phyloP scores from a whole-genome alignment of 2,888 invertebrate species.

The Mycalesis mineus region DNA sequence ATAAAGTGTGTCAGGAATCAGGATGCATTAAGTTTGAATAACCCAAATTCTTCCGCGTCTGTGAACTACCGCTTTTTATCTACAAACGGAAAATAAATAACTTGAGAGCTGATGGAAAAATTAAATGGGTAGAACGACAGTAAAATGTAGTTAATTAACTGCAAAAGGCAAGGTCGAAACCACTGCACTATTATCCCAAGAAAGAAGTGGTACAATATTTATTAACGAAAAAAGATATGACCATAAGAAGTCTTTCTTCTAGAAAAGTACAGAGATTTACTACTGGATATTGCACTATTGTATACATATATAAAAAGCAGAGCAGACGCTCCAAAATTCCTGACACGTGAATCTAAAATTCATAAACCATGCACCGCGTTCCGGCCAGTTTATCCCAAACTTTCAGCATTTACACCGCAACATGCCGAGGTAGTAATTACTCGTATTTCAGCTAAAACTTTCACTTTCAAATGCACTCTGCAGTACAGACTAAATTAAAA shows the following conservation, averaged over 20 bases:
- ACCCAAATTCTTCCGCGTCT: conserved; percentile 19
- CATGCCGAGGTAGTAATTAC: neutral
- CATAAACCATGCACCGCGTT: neutral
- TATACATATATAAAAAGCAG: too few species aligned
- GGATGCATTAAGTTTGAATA: conserved; percentile 22
- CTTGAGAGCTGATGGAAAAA: neutral
- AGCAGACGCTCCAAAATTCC: neutral
- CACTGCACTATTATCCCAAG: too few species aligned
- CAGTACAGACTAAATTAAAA: too few species aligned
- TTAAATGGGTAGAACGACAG: too few species aligned
- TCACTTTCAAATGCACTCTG: too few species aligned
- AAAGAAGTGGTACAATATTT: too few species aligned
- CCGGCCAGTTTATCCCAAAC: neutral
- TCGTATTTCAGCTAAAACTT: neutral
- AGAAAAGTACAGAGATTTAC: too few species aligned
- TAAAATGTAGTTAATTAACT: too few species aligned
- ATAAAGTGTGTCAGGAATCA: conserved; percentile 15
- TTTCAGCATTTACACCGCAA: neutral
- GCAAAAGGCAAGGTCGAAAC: too few species aligned
- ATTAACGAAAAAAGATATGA: too few species aligned
- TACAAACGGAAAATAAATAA: neutral
- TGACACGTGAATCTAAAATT: neutral
- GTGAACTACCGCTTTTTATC: conserved; percentile 19
- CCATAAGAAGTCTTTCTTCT: too few species aligned
- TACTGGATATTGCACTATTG: too few species aligned